phyloP scores from a whole-genome alignment of 2,888 invertebrate species.

The Eilema depressum region DNA sequence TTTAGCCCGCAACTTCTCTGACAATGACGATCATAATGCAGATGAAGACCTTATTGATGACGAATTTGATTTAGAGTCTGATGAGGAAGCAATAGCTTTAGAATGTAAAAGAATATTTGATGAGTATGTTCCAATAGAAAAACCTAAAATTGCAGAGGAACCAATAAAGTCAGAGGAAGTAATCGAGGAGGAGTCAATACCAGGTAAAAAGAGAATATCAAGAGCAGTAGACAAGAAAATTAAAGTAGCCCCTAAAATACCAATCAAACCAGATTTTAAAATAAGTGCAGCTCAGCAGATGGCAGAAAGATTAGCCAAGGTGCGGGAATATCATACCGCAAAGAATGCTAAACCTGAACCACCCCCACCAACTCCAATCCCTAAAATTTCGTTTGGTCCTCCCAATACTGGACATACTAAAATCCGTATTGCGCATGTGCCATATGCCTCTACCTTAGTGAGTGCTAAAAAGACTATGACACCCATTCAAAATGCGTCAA shows the following conservation, averaged over 20 bases:
- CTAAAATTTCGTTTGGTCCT: constrained; percentile 66
- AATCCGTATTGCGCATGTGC: constrained; percentile 92
- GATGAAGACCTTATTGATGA: constrained; percentile 58
- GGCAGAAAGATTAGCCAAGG: constrained; percentile 82
- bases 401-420: constrained; percentile 65
- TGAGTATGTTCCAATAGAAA: constrained; percentile 88
- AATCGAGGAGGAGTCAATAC: constrained; percentile 75
- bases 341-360: constrained; percentile 64
- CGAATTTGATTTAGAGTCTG: constrained; percentile 81
- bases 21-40: constrained; percentile 58
- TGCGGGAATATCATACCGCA: constrained; percentile 79
- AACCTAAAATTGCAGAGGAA: constrained; percentile 64
- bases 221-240: constrained; percentile 88
- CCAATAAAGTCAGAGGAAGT: constrained; percentile 54
- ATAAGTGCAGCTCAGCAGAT: constrained; percentile 86
- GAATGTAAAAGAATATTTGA: constrained; percentile 96
- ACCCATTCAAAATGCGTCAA: constrained; percentile 77
- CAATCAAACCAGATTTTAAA: constrained; percentile 83
- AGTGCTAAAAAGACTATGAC: constrained; percentile 90
- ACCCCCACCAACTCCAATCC: constrained; percentile 56
- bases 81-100: constrained; percentile 91
- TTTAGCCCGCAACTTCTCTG: constrained; percentile 57
- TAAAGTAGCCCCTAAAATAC: constrained; percentile 69
- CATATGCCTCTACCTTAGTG: constrained; percentile 91
- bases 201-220: constrained; percentile 91